phyloP scores from a whole-genome alignment of 2,888 invertebrate species.

The Lamproptera curius region DNA sequence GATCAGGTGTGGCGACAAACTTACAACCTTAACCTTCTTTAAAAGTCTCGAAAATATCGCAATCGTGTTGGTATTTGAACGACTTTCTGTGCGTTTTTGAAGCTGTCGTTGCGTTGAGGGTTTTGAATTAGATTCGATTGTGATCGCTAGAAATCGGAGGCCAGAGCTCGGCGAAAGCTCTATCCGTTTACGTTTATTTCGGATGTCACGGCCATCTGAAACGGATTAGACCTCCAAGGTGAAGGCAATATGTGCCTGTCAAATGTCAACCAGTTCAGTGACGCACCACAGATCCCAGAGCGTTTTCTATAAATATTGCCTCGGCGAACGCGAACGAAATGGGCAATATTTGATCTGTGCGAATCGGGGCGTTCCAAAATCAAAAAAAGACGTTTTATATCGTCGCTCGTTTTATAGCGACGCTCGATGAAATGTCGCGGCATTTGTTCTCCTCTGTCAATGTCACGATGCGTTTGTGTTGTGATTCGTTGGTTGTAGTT shows the following conservation, averaged over 20 bases:
- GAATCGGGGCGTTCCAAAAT: no score
- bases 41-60: no score
- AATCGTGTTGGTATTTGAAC: no score
- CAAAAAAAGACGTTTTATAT: no score
- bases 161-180: no score
- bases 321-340: slow-evolving; percentile 29
- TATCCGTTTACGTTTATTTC: slow-evolving; percentile 48
- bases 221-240: slow-evolving; percentile 68
- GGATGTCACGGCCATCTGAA: slow-evolving; percentile 69
- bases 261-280: slow-evolving; percentile 56
- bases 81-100: no score
- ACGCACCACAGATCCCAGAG: slow-evolving; percentile 40
- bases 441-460: slow-evolving; percentile 22
- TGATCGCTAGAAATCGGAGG: no score
- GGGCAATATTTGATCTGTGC: slow-evolving; percentile 30
- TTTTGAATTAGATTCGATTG: no score
- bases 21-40: no score
- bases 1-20: neutral
- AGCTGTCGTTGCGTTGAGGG: no score
- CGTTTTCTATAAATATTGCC: slow-evolving; percentile 40
- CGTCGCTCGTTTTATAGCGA: no score
- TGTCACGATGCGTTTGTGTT: slow-evolving; percentile 10
- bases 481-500: slow-evolving; percentile 8
- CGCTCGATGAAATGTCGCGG: neutral
- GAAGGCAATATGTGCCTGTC: slow-evolving; percentile 61